phyloP scores from a whole-genome alignment of 2,113 vertebrate species.

The Etheostoma cragini region DNA sequence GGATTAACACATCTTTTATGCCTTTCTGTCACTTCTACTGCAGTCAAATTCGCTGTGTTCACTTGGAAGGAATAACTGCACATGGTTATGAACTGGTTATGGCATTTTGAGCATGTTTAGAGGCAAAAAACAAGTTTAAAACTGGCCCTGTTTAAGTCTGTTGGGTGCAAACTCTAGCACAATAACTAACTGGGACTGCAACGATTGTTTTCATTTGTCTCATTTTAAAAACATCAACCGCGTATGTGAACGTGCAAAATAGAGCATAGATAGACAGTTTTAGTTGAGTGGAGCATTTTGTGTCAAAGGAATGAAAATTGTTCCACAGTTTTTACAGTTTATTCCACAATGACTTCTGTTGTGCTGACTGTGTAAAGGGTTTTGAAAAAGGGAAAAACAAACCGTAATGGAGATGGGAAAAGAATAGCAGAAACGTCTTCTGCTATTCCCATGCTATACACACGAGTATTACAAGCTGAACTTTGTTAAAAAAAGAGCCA shows the following conservation, averaged over 20 bases:
- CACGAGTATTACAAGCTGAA: slow-evolving; percentile 17
- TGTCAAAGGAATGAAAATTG: neutral
- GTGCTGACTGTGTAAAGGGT: neutral
- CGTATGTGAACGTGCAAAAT: neutral
- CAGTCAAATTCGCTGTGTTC: too few relatives aligned
- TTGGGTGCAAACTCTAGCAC: too few relatives aligned
- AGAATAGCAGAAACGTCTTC: neutral
- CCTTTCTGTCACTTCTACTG: too few relatives aligned
- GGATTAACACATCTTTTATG: too few relatives aligned
- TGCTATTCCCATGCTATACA: neutral
- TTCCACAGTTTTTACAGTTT: neutral
- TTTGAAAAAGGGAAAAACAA: neutral
- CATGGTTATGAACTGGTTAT: too few relatives aligned
- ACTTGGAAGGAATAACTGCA: too few relatives aligned
- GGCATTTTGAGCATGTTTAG: too few relatives aligned
- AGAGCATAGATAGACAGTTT: neutral
- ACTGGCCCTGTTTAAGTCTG: too few relatives aligned
- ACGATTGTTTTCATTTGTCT: too few relatives aligned
- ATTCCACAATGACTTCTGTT: neutral
- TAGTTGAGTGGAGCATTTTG: neutral
- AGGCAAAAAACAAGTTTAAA: too few relatives aligned
- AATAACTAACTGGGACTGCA: too few relatives aligned
- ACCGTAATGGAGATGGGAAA: neutral
- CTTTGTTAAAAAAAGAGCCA: slow-evolving; percentile 26
- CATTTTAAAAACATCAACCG: too few relatives aligned